These are phyloP conservation scores for Polia nebulosa DNA, from an alignment of 2,888 invertebrate species.

Conservation along the genomic window DNA sequence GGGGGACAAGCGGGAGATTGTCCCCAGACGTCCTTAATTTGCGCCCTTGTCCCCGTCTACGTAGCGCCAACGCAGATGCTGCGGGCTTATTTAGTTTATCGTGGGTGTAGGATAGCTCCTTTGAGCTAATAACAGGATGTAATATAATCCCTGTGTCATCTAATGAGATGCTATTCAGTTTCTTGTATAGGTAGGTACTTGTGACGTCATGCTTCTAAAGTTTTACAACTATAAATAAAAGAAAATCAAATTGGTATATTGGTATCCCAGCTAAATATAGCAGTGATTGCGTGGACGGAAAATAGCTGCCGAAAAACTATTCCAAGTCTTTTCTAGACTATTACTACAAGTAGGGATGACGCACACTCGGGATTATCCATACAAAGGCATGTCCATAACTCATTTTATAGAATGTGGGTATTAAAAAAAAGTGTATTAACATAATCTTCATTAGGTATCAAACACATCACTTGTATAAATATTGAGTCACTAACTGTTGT, in stretches of 20 bases:
- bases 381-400: too few species aligned
- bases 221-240: not conserved
- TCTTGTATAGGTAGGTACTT: not conserved
- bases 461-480: too few species aligned
- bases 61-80: conserved; percentile 30
- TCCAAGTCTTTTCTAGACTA: too few species aligned
- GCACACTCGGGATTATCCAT: too few species aligned
- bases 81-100: conserved; percentile 20
- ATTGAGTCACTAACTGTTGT: too few species aligned
- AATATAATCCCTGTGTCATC: conserved; percentile 1
- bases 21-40: conserved; percentile 58
- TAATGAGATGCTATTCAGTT: conserved; percentile 25
- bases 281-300: too few species aligned
- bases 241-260: not conserved
- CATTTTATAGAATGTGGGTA: too few species aligned
- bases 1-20: not conserved
- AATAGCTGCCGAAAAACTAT: too few species aligned
- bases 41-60: conserved; percentile 51
- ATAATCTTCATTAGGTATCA: too few species aligned
- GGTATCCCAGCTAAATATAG: not conserved
- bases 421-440: too few species aligned
- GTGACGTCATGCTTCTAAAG: not conserved
- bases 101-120: conserved; percentile 26
- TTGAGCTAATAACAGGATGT: conserved; percentile 10
- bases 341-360: too few species aligned